These are phyloP conservation scores for Drosophila tropicalis DNA, from an alignment of 1,140 invertebrate genomes.

Conservation along the genomic window DNA sequence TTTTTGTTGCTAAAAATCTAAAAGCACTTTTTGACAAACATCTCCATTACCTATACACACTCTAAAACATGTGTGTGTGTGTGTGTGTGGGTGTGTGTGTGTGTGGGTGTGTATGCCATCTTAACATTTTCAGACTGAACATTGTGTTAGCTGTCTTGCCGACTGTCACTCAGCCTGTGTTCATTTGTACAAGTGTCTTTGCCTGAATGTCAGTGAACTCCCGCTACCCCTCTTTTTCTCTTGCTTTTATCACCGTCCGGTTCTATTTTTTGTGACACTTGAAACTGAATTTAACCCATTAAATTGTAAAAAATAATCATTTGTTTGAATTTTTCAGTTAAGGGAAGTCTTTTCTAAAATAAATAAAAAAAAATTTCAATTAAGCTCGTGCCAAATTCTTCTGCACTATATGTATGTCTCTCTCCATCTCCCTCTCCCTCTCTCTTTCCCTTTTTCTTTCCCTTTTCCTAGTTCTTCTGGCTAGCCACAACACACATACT, in stretches of 20 bases:
- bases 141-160: slow-evolving; percentile 79
- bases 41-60: slow-evolving; percentile 46
- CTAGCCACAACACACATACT: slow-evolving; percentile 33
- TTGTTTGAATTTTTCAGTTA: neutral
- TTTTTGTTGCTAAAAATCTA: slow-evolving; percentile 73
- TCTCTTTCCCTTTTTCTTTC: neutral
- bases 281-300: neutral
- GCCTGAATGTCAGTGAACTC: slow-evolving; percentile 57
- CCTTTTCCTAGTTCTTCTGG: slow-evolving; percentile 15
- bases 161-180: slow-evolving; percentile 67
- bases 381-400: slow-evolving; percentile 12
- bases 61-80: slow-evolving; percentile 63
- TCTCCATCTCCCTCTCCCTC: no score
- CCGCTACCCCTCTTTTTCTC: neutral
- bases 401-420: no score
- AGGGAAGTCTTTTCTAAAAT: neutral
- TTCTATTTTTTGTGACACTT: neutral
- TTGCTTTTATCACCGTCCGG: neutral
- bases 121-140: slow-evolving; percentile 76
- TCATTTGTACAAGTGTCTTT: slow-evolving; percentile 51
- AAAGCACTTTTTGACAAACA: slow-evolving; percentile 73
- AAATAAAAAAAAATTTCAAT: slow-evolving; percentile 35
- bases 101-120: slow-evolving; percentile 54
- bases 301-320: slow-evolving; percentile 6
- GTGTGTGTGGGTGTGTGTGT: slow-evolving; percentile 38